Percentiles rank a stretch among this genome's conserved stretches.
These are phyloP conservation scores for Nothobranchius furzeri DNA, from an alignment of 2,113 vertebrate genomes.

Conservation along the genomic window DNA sequence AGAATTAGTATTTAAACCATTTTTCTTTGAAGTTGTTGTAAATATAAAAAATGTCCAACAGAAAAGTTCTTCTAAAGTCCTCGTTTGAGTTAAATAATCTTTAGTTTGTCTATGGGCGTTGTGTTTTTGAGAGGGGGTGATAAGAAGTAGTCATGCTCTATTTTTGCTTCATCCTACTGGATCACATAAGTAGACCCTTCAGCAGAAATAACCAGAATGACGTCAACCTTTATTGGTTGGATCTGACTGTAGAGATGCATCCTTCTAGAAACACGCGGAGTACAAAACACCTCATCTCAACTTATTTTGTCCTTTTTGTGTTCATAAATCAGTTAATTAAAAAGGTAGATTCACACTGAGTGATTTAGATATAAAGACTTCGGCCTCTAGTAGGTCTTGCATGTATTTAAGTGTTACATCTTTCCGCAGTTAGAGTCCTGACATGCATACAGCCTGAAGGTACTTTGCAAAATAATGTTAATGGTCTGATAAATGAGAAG, in stretches of 20 bases:
- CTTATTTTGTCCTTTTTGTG: background rate
- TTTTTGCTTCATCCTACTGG: constrained; percentile 22
- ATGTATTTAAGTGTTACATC: constrained; percentile 2
- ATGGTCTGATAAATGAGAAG: constrained; percentile 3
- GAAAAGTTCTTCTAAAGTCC: too few species aligned
- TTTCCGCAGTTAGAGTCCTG: background rate
- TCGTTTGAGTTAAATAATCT: too few species aligned
- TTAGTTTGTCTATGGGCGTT: background rate
- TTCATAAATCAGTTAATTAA: background rate
- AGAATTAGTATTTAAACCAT: too few species aligned
- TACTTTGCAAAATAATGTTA: background rate
- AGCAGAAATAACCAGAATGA: constrained; percentile 54
- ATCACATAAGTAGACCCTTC: constrained; percentile 23
- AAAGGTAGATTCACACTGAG: background rate
- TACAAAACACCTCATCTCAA: background rate
- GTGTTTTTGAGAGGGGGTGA: constrained; percentile 8
- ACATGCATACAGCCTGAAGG: background rate
- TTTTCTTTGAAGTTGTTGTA: too few species aligned
- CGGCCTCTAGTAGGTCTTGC: background rate
- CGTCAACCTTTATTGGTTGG: constrained; percentile 30
- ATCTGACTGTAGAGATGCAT: constrained; percentile 40
- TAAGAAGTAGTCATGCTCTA: constrained; percentile 9
- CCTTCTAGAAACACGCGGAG: constrained; percentile 15
- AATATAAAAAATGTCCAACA: too few species aligned
- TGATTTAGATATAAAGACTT: background rate